Base-by-base conservation (phyloP, 2,797 vertebrate genomes). In the Sebastes trivittatus region DNA sequence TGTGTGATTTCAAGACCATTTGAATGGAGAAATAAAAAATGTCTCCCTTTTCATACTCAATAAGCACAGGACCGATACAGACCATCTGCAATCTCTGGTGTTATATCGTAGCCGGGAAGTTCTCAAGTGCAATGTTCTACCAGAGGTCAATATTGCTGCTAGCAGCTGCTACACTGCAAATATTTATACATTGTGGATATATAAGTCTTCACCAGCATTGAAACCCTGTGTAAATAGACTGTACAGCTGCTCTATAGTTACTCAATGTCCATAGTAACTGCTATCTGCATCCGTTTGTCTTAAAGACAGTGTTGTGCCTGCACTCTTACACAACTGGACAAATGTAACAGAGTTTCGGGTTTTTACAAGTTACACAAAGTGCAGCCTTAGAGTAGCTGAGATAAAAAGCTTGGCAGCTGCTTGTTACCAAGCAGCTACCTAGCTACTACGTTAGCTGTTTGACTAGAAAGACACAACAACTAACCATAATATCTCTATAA, bases 161-260 rank as follows among this genome's bases (percentile, higher is more conserved):
- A 77, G 72, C 81, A 82, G 81, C 83, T 88, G 82, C 78, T 73
- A 2, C 68, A 84, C n/a, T 29, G 72, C 62, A 86, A 89, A 87
- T 82, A 85, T 89, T 85, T 82, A 73, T 27, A 80, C 60, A 75
- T 7, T 52, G 68, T 70, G 42, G 49, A 65, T 74, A 32, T 66
- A 65, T 58, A 58, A 14, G 59, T 27, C 64, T 62, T 11, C 55
- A 65, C 22, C 65, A 58, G 61, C 70, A 52, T 36, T 64, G n/a
- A 38, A 25, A 60, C 10, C 14, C 65, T 38, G 11, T 68, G 58
- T 49, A 59, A 42, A 72, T 27, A 72, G 1, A 42, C 34, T 6
- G 18, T 18, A n/a, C 36, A 60, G 70, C 61, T 46, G 58, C 62
- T 73, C 23, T 25, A 49, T 30, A 55, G 13, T 4, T 42, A 75